A percentile compares a stretch with the other conserved stretches of the same genome.
Conservation (phyloP, 2,888 invertebrate species). For the Thymelicus lineola region DNA sequence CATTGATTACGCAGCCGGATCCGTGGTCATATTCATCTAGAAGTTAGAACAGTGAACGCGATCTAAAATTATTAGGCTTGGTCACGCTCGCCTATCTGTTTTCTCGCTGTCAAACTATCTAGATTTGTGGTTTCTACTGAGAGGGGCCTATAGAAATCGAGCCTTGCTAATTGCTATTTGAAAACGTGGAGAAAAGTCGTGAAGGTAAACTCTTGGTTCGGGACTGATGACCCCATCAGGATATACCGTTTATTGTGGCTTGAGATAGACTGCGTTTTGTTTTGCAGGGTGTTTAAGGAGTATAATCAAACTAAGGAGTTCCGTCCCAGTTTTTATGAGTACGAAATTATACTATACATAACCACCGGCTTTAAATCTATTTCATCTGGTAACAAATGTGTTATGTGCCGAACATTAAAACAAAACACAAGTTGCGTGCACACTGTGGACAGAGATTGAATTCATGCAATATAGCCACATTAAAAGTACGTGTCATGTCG, state of each 20-base stretch:
- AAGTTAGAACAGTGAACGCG: constrained; percentile 20
- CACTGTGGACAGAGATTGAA: too few relatives aligned
- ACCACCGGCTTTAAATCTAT: too few relatives aligned
- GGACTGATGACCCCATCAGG: not conserved
- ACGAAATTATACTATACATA: too few relatives aligned
- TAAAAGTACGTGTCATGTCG: too few relatives aligned
- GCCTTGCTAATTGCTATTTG: constrained; percentile 14
- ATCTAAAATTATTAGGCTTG: constrained; percentile 26
- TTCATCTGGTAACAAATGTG: too few relatives aligned
- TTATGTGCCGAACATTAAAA: too few relatives aligned
- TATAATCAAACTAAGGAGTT: not conserved
- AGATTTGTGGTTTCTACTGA: constrained; percentile 13
- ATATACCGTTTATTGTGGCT: not conserved
- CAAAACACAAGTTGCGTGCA: too few relatives aligned
- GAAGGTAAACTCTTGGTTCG: not conserved
- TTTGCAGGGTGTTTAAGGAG: not conserved
- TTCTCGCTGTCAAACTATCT: constrained; percentile 27
- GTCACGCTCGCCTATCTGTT: constrained; percentile 28
- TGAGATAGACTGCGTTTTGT: not conserved
- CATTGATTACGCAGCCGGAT: not conserved
- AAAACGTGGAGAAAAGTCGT: constrained; percentile 10
- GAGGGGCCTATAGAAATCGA: constrained; percentile 19
- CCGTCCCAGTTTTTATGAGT: not conserved
- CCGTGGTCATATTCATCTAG: constrained; percentile 7
- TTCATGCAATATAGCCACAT: not conserved